These are phyloP conservation scores for Drosophila melanogaster DNA, from an alignment of 1,140 invertebrate genomes.

Conservation along the genomic window Release_6_plus_ISO1_MT NT_037436.4:623001-623500, in stretches of 20 bases:
- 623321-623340: constrained; percentile 3
- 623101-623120: constrained; percentile 54
- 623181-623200: constrained; percentile 69
- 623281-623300: constrained; percentile 72
- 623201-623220: background rate
- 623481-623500: constrained; percentile 49
- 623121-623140: constrained; percentile 49
- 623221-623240: constrained; percentile 45
- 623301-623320: constrained; percentile 78
- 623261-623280: constrained; percentile 32
- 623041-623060: background rate
- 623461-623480: constrained; percentile 56
- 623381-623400: constrained; percentile 82
- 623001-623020: constrained; percentile 2
- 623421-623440: constrained; percentile 55
- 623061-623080: constrained; percentile 20
- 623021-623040: constrained; percentile 25
- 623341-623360: constrained; percentile 54
- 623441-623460: constrained; percentile 28
- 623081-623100: constrained; percentile 50
- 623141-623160: constrained; percentile 55
- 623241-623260: constrained; percentile 6
- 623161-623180: constrained; percentile 76
- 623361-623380: constrained; percentile 82
- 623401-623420: constrained; percentile 70